phyloP scores from a whole-genome alignment of 2,888 invertebrate genomes.

The Crocallis elinguaria region DNA sequence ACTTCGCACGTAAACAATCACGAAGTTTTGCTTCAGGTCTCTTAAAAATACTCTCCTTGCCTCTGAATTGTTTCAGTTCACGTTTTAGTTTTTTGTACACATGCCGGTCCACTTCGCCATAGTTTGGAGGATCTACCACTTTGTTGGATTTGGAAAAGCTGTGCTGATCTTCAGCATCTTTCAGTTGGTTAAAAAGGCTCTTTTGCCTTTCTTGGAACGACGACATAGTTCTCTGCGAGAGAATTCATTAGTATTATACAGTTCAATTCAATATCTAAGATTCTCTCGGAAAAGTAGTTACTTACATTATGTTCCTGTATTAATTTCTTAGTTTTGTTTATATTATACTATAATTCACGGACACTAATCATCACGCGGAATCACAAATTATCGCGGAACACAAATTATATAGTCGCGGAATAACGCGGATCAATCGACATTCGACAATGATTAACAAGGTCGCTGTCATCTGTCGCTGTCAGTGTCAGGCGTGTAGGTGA shows the following conservation, averaged over 20 bases:
- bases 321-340: background rate
- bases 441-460: too few relatives aligned
- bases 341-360: too few relatives aligned
- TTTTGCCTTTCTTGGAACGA: slow-evolving; percentile 87
- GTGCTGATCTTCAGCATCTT: slow-evolving; percentile 85
- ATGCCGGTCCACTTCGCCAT: slow-evolving; percentile 62
- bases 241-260: slow-evolving; percentile 14
- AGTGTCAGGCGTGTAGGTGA: too few relatives aligned
- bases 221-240: slow-evolving; percentile 53
- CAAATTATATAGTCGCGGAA: too few relatives aligned
- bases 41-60: slow-evolving; percentile 92
- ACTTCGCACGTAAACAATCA: slow-evolving; percentile 80
- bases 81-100: slow-evolving; percentile 70
- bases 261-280: background rate
- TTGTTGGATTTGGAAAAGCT: slow-evolving; percentile 69
- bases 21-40: slow-evolving; percentile 87
- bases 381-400: too few relatives aligned
- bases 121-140: slow-evolving; percentile 55
- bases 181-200: slow-evolving; percentile 88
- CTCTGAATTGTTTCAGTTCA: slow-evolving; percentile 86
- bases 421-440: too few relatives aligned
- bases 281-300: background rate
- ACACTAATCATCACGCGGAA: too few relatives aligned
- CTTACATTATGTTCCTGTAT: slow-evolving; percentile 4
- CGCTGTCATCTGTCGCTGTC: too few relatives aligned